These are phyloP conservation scores for Monochamus alternatus DNA, from an alignment of 2,888 invertebrate species.

Conservation along the genomic window DNA sequence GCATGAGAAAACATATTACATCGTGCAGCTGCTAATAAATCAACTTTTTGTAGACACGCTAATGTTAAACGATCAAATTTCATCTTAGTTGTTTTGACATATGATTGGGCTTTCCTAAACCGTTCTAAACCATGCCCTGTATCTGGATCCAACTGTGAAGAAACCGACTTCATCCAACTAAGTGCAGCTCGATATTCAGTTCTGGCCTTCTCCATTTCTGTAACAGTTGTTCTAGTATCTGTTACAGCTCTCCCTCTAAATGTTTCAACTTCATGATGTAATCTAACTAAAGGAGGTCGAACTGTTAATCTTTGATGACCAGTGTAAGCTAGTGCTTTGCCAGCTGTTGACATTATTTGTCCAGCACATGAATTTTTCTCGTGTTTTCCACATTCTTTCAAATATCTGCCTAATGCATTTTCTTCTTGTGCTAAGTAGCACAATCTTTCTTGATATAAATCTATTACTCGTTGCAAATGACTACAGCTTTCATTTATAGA, in stretches of 20 bases:
- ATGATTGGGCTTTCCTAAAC: constrained; percentile 92
- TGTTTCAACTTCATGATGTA: constrained; percentile 98
- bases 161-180: constrained; percentile 99
- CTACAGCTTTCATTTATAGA: constrained; percentile 93
- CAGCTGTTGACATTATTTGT: constrained; percentile 85
- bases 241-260: constrained; percentile 95
- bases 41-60: constrained; percentile 98
- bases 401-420: constrained; percentile 90
- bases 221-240: constrained; percentile 92
- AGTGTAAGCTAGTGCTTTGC: constrained; percentile 78
- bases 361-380: constrained; percentile 91
- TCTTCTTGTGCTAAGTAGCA: constrained; percentile 96
- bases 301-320: constrained; percentile 94
- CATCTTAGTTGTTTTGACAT: constrained; percentile 86
- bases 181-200: constrained; percentile 96
- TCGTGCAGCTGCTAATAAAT: constrained; percentile 93
- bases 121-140: constrained; percentile 95
- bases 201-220: constrained; percentile 94
- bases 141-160: constrained; percentile 96
- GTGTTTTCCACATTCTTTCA: constrained; percentile 93
- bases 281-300: constrained; percentile 86
- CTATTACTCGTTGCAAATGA: constrained; percentile 89
- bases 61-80: constrained; percentile 94
- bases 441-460: constrained; percentile 93
- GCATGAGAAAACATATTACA: constrained; percentile 99